Conservation (phyloP, 2,888 invertebrate species). For the Drosophila subquinaria region DNA sequence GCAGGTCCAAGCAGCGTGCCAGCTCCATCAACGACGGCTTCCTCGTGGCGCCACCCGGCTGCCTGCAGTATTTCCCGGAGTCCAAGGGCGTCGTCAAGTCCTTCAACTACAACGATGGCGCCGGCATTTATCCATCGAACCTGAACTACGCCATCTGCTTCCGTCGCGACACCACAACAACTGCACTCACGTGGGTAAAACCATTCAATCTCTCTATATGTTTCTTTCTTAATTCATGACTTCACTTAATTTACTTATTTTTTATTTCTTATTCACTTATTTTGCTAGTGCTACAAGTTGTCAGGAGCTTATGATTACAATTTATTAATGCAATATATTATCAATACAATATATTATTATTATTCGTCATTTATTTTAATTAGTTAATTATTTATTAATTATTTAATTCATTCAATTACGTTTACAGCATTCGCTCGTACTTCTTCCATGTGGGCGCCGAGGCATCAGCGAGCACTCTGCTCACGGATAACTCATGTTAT, state of each 20-base stretch:
- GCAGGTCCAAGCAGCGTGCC: slow-evolving; percentile 20
- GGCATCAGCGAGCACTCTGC: slow-evolving; percentile 25
- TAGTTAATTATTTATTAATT: too few relatives aligned
- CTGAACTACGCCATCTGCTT: slow-evolving; percentile 89
- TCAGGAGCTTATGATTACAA: too few relatives aligned
- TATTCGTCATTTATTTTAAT: too few relatives aligned
- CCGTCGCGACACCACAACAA: slow-evolving; percentile 83
- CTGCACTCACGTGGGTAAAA: slow-evolving; percentile 64
- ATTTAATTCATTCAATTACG: not conserved
- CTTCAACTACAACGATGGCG: slow-evolving; percentile 88
- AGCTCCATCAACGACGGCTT: slow-evolving; percentile 66
- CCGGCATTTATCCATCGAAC: slow-evolving; percentile 87
- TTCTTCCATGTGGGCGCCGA: slow-evolving; percentile 75
- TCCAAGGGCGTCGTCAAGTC: slow-evolving; percentile 69
- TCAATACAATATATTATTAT: too few relatives aligned
- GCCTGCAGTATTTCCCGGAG: slow-evolving; percentile 79
- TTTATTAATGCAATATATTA: too few relatives aligned
- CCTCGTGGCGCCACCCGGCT: slow-evolving; percentile 76
- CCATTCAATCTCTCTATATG: too few relatives aligned
- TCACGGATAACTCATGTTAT: slow-evolving; percentile 86
- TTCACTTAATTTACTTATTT: not conserved
- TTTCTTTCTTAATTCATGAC: not conserved
- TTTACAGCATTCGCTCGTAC: slow-evolving; percentile 52
- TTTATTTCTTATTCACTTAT: not conserved
- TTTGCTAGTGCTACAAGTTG: too few relatives aligned